Evolutionary conservation across 2,113 vertebrate species (phyloP).

Genomic region (Gasterosteus aculeatus): DNA sequence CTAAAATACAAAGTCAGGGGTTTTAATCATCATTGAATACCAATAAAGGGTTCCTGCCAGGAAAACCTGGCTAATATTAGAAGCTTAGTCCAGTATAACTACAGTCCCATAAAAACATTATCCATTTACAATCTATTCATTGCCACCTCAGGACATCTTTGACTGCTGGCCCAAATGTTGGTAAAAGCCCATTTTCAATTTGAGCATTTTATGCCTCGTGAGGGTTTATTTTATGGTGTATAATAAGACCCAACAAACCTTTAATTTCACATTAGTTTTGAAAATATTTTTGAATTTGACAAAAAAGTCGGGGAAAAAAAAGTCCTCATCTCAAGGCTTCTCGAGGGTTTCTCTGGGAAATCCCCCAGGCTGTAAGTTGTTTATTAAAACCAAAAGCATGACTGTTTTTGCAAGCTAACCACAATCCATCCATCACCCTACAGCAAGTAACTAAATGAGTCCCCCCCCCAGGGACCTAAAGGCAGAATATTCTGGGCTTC

Average conservation of each 20-base stretch:
- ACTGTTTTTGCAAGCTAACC: constrained; percentile 61
- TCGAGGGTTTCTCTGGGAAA: constrained; percentile 33
- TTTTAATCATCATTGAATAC: constrained; percentile 75
- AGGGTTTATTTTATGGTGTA: constrained; percentile 12
- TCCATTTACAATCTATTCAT: constrained; percentile 65
- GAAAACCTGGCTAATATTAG: constrained; percentile 59
- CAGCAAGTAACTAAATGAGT: constrained; percentile 52
- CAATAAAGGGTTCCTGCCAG: constrained; percentile 65
- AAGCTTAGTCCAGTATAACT: constrained; percentile 53
- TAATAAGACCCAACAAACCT: constrained; percentile 20
- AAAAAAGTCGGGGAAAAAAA: neutral
- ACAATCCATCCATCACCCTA: constrained; percentile 67
- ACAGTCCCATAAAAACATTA: constrained; percentile 64
- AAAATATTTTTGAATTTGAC: constrained; percentile 14
- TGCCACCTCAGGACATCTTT: constrained; percentile 54
- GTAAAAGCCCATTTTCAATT: constrained; percentile 28
- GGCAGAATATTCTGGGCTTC: constrained; percentile 46
- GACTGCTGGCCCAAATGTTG: constrained; percentile 34
- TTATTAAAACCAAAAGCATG: constrained; percentile 66
- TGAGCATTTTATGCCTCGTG: constrained; percentile 8
- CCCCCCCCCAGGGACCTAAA: constrained; percentile 34
- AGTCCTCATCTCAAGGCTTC: constrained; percentile 23
- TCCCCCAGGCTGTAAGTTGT: constrained; percentile 59
- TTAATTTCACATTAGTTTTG: constrained; percentile 22
- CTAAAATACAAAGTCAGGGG: constrained; percentile 79